phyloP scores from a whole-genome alignment of 2,797 vertebrate genomes.

The Cebuella pygmaea region DNA sequence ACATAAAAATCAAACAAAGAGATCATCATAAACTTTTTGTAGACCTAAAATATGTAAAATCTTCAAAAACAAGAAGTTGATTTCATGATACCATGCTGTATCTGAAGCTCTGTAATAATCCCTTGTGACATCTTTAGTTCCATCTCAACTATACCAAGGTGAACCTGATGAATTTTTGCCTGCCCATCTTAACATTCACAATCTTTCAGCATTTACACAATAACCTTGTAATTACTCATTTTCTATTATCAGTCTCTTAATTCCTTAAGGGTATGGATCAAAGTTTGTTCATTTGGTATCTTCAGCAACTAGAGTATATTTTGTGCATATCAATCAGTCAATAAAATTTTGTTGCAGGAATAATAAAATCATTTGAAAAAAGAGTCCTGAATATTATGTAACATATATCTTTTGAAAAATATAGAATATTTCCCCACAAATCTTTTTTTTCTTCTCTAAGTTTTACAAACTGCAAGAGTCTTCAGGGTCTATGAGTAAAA shows the following conservation, averaged over 20 bases:
- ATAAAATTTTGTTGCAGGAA: background rate
- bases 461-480: background rate
- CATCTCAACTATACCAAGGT: rapidly evolving
- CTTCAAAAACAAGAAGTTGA: background rate
- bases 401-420: background rate
- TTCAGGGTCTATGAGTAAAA: background rate
- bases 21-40: background rate
- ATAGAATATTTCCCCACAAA: background rate
- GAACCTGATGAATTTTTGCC: background rate
- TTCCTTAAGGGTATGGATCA: background rate
- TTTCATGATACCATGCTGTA: background rate
- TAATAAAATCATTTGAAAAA: background rate
- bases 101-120: background rate
- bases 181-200: background rate
- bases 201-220: background rate
- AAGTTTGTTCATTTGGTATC: background rate
- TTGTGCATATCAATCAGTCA: background rate
- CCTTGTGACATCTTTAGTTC: background rate
- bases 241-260: background rate
- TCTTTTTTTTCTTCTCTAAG: background rate
- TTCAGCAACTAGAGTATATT: background rate
- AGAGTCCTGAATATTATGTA: background rate
- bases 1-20: constrained; percentile 25
- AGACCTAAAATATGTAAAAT: background rate
- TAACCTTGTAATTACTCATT: background rate